Base-by-base conservation (phyloP, 2,888 invertebrate genomes). In the Dione vanillae region DNA sequence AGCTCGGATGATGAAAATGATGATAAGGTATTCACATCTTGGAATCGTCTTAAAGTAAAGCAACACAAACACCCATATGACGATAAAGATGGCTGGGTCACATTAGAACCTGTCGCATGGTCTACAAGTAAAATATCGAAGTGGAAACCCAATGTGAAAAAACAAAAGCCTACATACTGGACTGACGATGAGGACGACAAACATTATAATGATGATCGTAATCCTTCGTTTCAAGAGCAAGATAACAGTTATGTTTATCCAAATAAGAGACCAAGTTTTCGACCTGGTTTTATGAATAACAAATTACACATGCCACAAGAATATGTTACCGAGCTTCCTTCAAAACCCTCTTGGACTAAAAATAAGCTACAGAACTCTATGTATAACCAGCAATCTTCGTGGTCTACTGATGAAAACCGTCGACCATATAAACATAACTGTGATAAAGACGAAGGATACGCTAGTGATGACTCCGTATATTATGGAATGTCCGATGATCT, bases 111-210 rank as follows among this genome's bases (percentile, higher is more conserved):
- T 6, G 94, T 97, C 6, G 96, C 96, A 0, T 97, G 96, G 96
- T 96, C 96, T 0, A 94, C 96, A 12, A 96, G 96, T 77, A 96
- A 96, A 88, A 95, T 96, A 74, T 96, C 96, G 1, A 96, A 96
- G 85, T 97, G 96, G 97, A 95, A 96, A 81, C 95, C 95, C 0
- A 95, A 95, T 75, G 89, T 94, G 10, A 94, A 94, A 74, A 90
- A 94, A 71, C 94, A 94, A 80, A 93, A 94, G 78, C 91, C 89
- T 19, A 86, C 85, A 78, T 84, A 88, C 67, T 93, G 91, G 91
- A 87, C 86, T 64, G 88, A 92, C 67, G 87, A 93, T 45, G 87
- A 88, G 8, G 85, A 90, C 59, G 76, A 74, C 20, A 81, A 85
- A 74, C 86, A 80, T 74, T 81, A 87, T 45, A 81, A 76, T 70